These are phyloP conservation scores for Andrena marginata DNA, from an alignment of 2,888 invertebrate species.

Conservation along the genomic window DNA sequence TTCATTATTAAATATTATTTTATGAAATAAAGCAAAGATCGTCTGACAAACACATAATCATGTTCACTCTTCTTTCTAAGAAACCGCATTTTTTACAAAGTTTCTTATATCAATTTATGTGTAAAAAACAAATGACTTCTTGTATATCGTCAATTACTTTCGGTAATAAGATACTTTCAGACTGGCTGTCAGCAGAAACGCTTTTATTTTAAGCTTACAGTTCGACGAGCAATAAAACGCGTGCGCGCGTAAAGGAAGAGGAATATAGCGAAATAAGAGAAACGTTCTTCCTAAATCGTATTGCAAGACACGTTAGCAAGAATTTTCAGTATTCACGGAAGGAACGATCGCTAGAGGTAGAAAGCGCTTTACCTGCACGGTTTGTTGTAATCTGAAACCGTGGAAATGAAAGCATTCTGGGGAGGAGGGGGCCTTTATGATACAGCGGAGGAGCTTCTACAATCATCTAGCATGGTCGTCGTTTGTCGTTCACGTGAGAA, in stretches of 20 bases:
- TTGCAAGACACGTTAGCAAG: slow-evolving; percentile 6
- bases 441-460: slow-evolving; percentile 33
- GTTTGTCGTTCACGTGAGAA: slow-evolving; percentile 32
- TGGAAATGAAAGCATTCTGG: slow-evolving; percentile 49
- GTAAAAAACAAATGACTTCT: too few relatives aligned
- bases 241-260: neutral
- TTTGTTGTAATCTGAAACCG: slow-evolving; percentile 39
- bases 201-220: too few relatives aligned
- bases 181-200: too few relatives aligned
- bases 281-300: slow-evolving; percentile 16
- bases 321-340: slow-evolving; percentile 32
- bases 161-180: too few relatives aligned
- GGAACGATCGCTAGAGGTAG: slow-evolving; percentile 37
- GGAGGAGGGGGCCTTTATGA: slow-evolving; percentile 31
- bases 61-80: too few relatives aligned
- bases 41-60: too few relatives aligned
- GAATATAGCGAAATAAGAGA: neutral
- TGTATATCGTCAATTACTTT: too few relatives aligned
- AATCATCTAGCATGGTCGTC: slow-evolving; percentile 39
- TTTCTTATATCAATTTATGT: too few relatives aligned
- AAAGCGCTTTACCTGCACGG: slow-evolving; percentile 42
- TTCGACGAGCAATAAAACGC: too few relatives aligned
- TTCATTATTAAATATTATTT: too few relatives aligned
- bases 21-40: too few relatives aligned
- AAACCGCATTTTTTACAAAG: too few relatives aligned